Evolutionary conservation across 2,797 vertebrate genomes (phyloP), one percentile per base, ranked within the genome.

Genomic region (Falco berigora): DNA sequence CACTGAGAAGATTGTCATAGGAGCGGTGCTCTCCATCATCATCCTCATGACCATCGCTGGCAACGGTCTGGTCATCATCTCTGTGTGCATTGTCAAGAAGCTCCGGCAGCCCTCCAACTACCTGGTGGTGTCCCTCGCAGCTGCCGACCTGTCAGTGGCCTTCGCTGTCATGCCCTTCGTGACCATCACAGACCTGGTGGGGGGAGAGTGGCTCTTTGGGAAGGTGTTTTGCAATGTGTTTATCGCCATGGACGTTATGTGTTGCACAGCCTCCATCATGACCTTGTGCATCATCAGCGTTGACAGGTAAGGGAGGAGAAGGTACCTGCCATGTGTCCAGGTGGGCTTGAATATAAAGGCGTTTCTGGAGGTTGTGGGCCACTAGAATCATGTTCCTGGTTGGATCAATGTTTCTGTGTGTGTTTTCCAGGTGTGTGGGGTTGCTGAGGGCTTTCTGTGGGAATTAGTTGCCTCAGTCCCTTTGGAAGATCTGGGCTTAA

Each of bases 161-260:
- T 92, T 98, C 0, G 98, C 97, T 0, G 97, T 98, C 81, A 98
- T 98, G 98, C 98, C 98, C 47, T 98, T 98, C 0, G 98, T 98
- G 59, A 98, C 97, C 94, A 97, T 98, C 97, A 98, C 98, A 2
- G 98, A 98, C 93, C 88, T 98, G 92, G 94, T 98, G 21, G 98
- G 98, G 49, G 98, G 98, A 30, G 96, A 98, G 64, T 98, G 98
- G 98, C 97, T 98, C 75, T 98, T 98, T 15, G 98, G 98, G n/a
- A 97, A 98, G 92, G 97, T 98, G 9, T 98, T 98, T 9, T 98
- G 98, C 95, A 98, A 98, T 0, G 97, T 98, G 1, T 98, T 98
- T 63, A 98, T 98, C 20, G 98, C 98, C 95, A 98, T 98, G 98
- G 98, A 98, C 4, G 98, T 98, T 55, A 98, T 98, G 97, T 98